Evolutionary conservation across 2,797 vertebrate genomes (phyloP).

Genomic region (Hyperoplus immaculatus): DNA sequence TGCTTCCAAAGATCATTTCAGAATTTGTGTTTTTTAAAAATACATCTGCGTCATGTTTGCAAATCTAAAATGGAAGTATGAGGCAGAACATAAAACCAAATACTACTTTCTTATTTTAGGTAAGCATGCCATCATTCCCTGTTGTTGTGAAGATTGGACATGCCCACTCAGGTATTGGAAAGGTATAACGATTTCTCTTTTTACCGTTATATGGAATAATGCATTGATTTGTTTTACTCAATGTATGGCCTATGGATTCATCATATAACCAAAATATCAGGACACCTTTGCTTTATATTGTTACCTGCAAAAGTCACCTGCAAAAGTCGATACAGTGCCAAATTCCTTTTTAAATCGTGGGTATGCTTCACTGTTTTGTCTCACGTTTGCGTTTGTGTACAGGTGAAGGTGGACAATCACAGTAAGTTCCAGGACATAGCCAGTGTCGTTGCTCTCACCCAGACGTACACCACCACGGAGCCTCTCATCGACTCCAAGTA

Average conservation of each 20-base stretch:
- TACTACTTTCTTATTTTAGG: constrained; percentile 78
- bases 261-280: neutral
- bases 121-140: constrained; percentile 95
- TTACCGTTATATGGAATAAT: neutral
- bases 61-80: neutral
- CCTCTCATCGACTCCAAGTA: constrained; percentile 98
- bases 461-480: constrained; percentile 97
- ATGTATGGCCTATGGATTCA: neutral
- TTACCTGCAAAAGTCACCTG: neutral
- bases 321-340: neutral
- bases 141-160: constrained; percentile 99
- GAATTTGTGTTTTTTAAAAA: neutral
- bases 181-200: constrained; percentile 86
- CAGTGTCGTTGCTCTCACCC: constrained; percentile 97
- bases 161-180: constrained; percentile 97
- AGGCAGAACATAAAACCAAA: neutral
- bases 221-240: neutral
- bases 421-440: constrained; percentile 99
- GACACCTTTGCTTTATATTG: neutral
- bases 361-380: neutral
- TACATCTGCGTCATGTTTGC: neutral
- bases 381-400: constrained; percentile 9
- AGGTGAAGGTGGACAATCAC: constrained; percentile 99
- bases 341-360: neutral
- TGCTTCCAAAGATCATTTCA: neutral